Percentiles rank a stretch among this genome's conserved stretches.
These are phyloP conservation scores for Acridotheres tristis DNA, from an alignment of 2,797 vertebrate species.

Conservation along the genomic window DNA sequence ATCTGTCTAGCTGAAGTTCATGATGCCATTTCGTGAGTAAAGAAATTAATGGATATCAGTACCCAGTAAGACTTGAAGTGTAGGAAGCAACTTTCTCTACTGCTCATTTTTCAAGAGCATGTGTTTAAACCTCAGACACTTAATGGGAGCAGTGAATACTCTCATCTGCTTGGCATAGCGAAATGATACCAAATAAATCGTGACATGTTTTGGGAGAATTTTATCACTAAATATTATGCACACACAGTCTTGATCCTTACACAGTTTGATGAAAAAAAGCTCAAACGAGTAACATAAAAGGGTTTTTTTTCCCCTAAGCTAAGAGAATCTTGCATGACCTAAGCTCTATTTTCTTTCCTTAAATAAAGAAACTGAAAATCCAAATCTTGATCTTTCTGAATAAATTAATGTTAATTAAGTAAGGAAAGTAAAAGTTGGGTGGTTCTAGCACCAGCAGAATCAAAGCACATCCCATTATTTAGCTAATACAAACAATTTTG, in stretches of 20 bases:
- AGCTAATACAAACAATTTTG: neutral
- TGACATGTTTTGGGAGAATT: constrained; percentile 6
- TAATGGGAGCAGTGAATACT: neutral
- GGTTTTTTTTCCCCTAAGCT: neutral
- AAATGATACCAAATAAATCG: neutral
- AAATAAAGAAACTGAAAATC: neutral
- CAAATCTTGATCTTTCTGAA: constrained; percentile 16
- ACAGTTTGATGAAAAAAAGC: neutral
- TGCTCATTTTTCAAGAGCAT: constrained; percentile 14
- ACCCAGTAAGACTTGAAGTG: neutral
- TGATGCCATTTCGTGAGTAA: neutral
- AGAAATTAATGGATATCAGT: neutral
- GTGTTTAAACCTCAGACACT: constrained; percentile 5
- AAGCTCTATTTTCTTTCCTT: neutral
- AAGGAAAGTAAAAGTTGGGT: neutral
- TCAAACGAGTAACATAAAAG: neutral
- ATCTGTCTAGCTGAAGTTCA: neutral
- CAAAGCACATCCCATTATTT: constrained; percentile 9
- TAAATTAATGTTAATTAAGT: constrained; percentile 4
- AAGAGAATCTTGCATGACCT: neutral
- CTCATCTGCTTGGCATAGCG: neutral
- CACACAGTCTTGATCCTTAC: neutral
- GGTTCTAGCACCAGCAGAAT: constrained; percentile 1
- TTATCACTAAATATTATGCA: constrained; percentile 24
- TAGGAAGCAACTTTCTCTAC: neutral